Conservation (phyloP, 2,113 vertebrate species). For the Gavialis gangeticus region DNA sequence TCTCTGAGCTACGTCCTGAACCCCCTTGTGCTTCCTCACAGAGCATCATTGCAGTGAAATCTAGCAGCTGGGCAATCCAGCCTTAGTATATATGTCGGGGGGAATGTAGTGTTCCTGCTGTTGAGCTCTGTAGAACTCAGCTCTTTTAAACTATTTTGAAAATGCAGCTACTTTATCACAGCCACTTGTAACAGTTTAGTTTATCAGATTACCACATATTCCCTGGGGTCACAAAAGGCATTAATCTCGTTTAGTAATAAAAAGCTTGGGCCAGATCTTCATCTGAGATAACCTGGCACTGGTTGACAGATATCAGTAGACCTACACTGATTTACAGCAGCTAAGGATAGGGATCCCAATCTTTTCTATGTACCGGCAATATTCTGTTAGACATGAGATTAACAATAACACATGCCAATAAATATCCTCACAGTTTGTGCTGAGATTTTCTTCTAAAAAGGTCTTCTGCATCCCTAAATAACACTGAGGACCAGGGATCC, state of each 20-base stretch:
- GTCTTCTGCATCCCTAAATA: background rate
- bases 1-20: too few species aligned
- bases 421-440: background rate
- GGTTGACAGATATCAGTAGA: background rate
- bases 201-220: background rate
- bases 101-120: accelerated
- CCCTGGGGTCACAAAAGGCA: background rate
- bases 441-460: background rate
- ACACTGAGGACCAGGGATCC: too few species aligned
- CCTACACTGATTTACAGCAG: background rate
- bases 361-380: background rate
- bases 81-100: accelerated
- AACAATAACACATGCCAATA: background rate
- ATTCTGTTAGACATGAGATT: background rate
- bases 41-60: background rate
- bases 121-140: background rate
- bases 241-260: background rate
- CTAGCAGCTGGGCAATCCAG: accelerated
- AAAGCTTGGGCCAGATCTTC: accelerated
- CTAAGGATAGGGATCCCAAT: too few species aligned
- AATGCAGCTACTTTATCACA: background rate
- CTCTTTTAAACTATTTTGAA: background rate
- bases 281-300: background rate
- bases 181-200: background rate
- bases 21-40: too few species aligned